phyloP scores from a whole-genome alignment of 2,888 invertebrate genomes.

The Myopa tessellatipennis region DNA sequence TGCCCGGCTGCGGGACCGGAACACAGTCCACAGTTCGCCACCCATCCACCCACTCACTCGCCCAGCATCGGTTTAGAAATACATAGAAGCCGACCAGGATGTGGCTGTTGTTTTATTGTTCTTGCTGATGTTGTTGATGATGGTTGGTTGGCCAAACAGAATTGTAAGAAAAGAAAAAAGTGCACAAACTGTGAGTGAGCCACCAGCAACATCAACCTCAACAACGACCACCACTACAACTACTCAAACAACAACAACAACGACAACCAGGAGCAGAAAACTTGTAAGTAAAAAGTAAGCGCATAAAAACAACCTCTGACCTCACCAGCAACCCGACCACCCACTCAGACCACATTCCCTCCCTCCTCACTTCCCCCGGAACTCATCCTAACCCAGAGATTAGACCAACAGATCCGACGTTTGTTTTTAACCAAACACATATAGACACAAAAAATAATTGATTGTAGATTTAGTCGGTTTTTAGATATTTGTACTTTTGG shows the following conservation, averaged over 20 bases:
- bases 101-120: not conserved
- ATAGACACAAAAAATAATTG: slow-evolving; percentile 3
- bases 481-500: not conserved
- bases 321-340: not conserved
- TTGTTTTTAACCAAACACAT: slow-evolving; percentile 15
- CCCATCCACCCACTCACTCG: not conserved
- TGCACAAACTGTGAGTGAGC: not conserved
- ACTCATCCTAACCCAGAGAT: not conserved
- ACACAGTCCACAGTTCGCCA: not conserved
- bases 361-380: not conserved
- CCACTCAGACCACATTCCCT: not conserved
- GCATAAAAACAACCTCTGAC: too few relatives aligned
- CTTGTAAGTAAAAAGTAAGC: too few relatives aligned
- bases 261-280: too few relatives aligned
- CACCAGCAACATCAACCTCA: not conserved
- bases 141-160: not conserved
- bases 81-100: not conserved
- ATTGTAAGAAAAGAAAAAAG: not conserved
- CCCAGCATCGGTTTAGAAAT: not conserved
- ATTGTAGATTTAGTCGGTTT: not conserved
- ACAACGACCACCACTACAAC: too few relatives aligned
- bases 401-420: not conserved
- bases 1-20: not conserved
- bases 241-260: not conserved
- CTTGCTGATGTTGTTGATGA: not conserved